Evolutionary conservation across 2,797 vertebrate genomes (phyloP), one percentile per base, ranked within the genome.

Genomic region (Rhinella marina): DNA sequence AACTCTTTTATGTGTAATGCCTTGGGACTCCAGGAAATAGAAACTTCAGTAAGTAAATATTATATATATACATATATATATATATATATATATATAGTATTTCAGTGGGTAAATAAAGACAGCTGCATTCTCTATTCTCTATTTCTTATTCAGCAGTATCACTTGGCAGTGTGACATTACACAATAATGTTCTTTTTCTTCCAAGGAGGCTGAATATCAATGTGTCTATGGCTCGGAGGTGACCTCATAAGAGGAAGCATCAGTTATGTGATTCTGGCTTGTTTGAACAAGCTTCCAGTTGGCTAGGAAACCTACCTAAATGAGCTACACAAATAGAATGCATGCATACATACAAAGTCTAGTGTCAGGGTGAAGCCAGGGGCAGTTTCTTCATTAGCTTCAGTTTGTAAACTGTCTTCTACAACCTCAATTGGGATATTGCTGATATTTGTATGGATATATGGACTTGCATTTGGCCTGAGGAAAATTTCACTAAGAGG

Each of bases 161-260:
- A n/a, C 29, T 59, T 4, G 54, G 21, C 56, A 29, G 23, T 61
- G 27, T 84, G 70, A 48, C 21, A 75, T 73, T 84, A 21, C 70
- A 84, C 70, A 84, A 84, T 84, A 84, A 29, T 52, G 50, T 77
- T 77, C 75, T 54, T 77, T 77, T 72, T 66, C 50, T 57, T 70
- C 48, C 27, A 70, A 70, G 16, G n/a, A 72, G 81, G 29, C 68
- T 54, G 57, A 80, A 61, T 80, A 19, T 61, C 9, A 83, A 68
- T 41, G 50, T 64, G 61, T 57, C 64, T 66, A 16, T 48, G 54
- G 27, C 21, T 84, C 7, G 32, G 23, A 23, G 70, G 54, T 84
- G 70, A 76, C 70, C 29, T 75, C 82, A 75, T 75, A n/a, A 75
- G 52, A 84, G 70, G 82, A 76, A 84, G 41, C 29, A 10, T 25